These are phyloP conservation scores for Liolophura sinensis DNA, from an alignment of 1,140 invertebrate species.

Conservation along the genomic window DNA sequence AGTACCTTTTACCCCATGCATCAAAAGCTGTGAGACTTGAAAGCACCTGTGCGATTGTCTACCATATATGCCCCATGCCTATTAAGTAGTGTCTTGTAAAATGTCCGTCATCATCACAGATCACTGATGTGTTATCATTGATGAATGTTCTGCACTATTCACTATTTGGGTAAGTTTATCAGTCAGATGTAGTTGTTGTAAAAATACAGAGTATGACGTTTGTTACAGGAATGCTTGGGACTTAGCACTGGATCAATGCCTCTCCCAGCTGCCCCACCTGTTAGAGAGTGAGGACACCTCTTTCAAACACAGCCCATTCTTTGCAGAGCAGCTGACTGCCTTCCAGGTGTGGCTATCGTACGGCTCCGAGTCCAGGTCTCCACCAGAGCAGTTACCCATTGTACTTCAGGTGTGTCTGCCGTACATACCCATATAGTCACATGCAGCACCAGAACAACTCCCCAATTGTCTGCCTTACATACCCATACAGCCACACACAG, in stretches of 20 bases:
- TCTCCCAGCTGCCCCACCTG: slow-evolving; percentile 84
- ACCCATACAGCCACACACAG: too few relatives aligned
- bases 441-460: slow-evolving; percentile 79
- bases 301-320: slow-evolving; percentile 76
- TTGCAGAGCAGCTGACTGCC: slow-evolving; percentile 97
- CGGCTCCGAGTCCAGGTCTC: slow-evolving; percentile 74
- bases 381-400: slow-evolving; percentile 96
- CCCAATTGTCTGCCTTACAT: slow-evolving; percentile 70
- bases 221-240: slow-evolving; percentile 95
- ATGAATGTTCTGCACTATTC: too few relatives aligned
- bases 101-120: too few relatives aligned
- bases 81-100: too few relatives aligned
- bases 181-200: too few relatives aligned
- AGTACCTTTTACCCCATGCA: too few relatives aligned
- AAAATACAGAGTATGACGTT: not conserved
- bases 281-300: slow-evolving; percentile 28
- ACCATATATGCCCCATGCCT: too few relatives aligned
- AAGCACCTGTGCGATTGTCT: too few relatives aligned
- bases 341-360: slow-evolving; percentile 94
- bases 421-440: too few relatives aligned
- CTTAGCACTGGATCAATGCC: slow-evolving; percentile 88
- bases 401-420: slow-evolving; percentile 78
- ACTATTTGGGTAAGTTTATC: too few relatives aligned
- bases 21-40: too few relatives aligned
- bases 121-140: too few relatives aligned